phyloP scores from a whole-genome alignment of 2,113 vertebrate species.

The Salvelinus fontinalis region DNA sequence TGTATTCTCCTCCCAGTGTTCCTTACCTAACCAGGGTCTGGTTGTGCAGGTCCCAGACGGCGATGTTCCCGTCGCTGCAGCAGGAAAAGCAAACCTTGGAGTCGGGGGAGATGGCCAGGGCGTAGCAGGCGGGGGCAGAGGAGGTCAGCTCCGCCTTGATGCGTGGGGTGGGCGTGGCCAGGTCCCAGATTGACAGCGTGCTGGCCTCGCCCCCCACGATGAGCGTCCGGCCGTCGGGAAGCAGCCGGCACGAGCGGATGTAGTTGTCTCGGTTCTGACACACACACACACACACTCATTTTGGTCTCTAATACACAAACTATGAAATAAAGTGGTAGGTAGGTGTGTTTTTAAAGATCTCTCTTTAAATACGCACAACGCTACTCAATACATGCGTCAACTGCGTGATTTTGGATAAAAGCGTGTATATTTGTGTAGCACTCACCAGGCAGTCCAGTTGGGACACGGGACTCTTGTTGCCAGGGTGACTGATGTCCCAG shows the following conservation, averaged over 20 bases:
- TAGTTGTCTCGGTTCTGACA: slow-evolving; percentile 94
- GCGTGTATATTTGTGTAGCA: too few relatives aligned
- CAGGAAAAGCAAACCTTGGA: slow-evolving; percentile 99
- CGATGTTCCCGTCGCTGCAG: slow-evolving; percentile 96
- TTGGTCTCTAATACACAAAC: neutral
- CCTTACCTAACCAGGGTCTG: slow-evolving; percentile 92
- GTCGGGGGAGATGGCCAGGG: slow-evolving; percentile 95
- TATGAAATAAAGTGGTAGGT: neutral
- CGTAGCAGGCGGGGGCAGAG: slow-evolving; percentile 93
- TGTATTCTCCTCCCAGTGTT: neutral
- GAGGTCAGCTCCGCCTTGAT: slow-evolving; percentile 98
- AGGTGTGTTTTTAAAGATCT: neutral
- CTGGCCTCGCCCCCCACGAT: slow-evolving; percentile 96
- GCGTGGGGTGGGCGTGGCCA: slow-evolving; percentile 91
- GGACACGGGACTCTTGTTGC: slow-evolving; percentile 96
- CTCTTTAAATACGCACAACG: neutral
- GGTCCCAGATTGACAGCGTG: slow-evolving; percentile 95
- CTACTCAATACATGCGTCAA: neutral
- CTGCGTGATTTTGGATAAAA: too few relatives aligned
- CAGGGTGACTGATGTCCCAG: slow-evolving; percentile 97
- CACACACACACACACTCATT: neutral
- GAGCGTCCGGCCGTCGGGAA: slow-evolving; percentile 92
- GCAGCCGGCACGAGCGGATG: slow-evolving; percentile 96
- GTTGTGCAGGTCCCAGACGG: slow-evolving; percentile 97
- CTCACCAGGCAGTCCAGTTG: slow-evolving; percentile 96